Conservation (phyloP, 2,113 vertebrate species). For the Passerina amoena region DNA sequence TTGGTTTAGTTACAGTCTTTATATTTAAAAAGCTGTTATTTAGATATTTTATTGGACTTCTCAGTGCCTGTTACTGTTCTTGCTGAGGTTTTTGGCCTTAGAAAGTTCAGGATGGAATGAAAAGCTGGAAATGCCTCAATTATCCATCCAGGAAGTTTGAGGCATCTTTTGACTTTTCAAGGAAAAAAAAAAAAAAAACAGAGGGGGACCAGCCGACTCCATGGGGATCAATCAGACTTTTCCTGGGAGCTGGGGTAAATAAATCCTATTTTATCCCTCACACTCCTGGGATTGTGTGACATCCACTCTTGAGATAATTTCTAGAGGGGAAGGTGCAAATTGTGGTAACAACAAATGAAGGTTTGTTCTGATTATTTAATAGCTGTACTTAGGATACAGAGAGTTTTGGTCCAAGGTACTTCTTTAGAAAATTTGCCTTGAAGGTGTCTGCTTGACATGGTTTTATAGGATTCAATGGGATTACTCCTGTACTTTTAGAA, state of each 20-base stretch:
- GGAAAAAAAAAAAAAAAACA: not conserved
- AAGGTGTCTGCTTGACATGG: rapidly evolving
- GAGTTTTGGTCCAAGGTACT: not conserved
- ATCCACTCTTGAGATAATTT: not conserved
- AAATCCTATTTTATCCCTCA: not conserved
- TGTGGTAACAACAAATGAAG: not conserved
- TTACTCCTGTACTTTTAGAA: not conserved
- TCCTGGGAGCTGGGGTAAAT: not conserved
- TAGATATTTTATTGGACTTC: not conserved
- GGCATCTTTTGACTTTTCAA: not conserved
- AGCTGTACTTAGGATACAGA: not conserved
- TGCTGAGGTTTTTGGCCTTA: not conserved
- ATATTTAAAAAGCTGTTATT: not conserved
- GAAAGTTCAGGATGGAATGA: not conserved
- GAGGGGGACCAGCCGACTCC: not conserved
- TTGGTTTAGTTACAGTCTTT: not conserved
- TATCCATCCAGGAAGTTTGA: not conserved
- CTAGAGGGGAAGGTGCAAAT: not conserved
- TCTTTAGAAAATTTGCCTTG: not conserved
- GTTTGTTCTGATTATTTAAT: not conserved
- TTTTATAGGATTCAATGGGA: not conserved
- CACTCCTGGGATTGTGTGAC: not conserved
- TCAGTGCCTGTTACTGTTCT: not conserved
- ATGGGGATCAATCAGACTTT: not conserved
- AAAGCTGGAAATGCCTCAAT: not conserved